Base-by-base conservation (phyloP, 1,140 invertebrate genomes). In the Protaetia brevitarsis region DNA sequence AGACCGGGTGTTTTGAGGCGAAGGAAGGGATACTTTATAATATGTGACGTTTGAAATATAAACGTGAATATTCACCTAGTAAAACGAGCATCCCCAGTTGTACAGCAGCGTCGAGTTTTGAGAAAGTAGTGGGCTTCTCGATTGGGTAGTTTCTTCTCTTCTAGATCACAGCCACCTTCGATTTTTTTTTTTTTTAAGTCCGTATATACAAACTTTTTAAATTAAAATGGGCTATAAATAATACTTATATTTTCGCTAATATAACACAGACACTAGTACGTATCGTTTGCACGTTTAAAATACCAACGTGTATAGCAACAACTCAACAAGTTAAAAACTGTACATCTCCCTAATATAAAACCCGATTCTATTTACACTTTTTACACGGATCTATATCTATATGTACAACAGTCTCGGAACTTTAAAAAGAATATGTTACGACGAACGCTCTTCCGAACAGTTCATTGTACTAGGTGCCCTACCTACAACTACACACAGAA, bases 401-500 rank as follows among this genome's bases (percentile, higher is more conserved):
- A 23, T 23, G 41, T 51, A 51, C 3, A 7, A 51, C 21, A 51
- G 16, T 23, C 41, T 23, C 41, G 41, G 19, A 23, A 51, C 41
- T 51, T 51, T 45, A 16, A 51, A 19, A 23, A 23, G 41, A 51
- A 51, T 51, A 51, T 51, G 41, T 51, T 51, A 51, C 41, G 34
- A 37, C 34, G 41, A 23, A 51, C 41, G 41, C 41, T 51, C 41
- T 51, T 51, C 26, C 41, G 41, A 51, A 51, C 19, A 51, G 41
- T 51, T 51, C 41, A 51, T 51, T 51, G 41, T 51, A 51, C 41
- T 51, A 23, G 41, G 41, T 51, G 41, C 41, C 41, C 41, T 51
- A 51, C 41, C 41, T 51, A 51, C 41, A 51, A 51, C 41, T 51
- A 51, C 41, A 51, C 41, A 51, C 41, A 51, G 41, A 21, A 51